Conservation (phyloP, 2,888 invertebrate genomes). For the Eumacrocentrus americanus region DNA sequence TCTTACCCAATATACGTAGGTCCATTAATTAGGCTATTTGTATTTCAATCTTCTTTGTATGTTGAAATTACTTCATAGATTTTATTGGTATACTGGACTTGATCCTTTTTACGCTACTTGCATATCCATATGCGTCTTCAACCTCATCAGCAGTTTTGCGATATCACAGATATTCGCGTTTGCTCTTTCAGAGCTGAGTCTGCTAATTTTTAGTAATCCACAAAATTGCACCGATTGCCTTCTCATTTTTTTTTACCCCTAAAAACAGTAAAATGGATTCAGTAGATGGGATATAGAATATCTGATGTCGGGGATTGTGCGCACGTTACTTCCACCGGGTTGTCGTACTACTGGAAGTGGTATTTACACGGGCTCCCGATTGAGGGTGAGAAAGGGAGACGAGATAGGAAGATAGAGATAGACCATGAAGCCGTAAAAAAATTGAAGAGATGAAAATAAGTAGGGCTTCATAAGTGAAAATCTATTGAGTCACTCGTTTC, state of each 20-base stretch:
- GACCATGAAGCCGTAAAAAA: conserved; percentile 12
- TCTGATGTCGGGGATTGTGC: conserved; percentile 10
- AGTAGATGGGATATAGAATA: no score
- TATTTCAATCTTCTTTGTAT: no score
- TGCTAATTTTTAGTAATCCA: conserved; percentile 2
- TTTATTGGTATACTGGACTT: not conserved
- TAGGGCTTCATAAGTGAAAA: conserved; percentile 21
- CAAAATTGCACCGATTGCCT: conserved; percentile 9
- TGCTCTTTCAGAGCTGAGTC: conserved; percentile 7
- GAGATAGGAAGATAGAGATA: not conserved
- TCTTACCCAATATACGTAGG: not conserved
- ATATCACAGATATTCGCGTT: not conserved
- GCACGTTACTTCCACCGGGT: conserved; percentile 18
- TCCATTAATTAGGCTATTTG: no score
- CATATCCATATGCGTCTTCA: not conserved
- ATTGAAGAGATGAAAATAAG: conserved; percentile 10
- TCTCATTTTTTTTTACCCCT: not conserved
- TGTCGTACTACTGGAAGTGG: conserved; percentile 1
- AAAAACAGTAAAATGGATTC: conserved; percentile 8
- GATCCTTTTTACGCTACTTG: not conserved
- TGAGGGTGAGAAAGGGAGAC: conserved; percentile 3
- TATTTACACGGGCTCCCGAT: conserved; percentile 20
- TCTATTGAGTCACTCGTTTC: conserved; percentile 9
- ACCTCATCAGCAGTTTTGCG: conserved; percentile 1
- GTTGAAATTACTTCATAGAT: no score